Evolutionary conservation across 2,888 invertebrate genomes (phyloP), one percentile per base, ranked within the genome.

Genomic region (Acleris emargana): DNA sequence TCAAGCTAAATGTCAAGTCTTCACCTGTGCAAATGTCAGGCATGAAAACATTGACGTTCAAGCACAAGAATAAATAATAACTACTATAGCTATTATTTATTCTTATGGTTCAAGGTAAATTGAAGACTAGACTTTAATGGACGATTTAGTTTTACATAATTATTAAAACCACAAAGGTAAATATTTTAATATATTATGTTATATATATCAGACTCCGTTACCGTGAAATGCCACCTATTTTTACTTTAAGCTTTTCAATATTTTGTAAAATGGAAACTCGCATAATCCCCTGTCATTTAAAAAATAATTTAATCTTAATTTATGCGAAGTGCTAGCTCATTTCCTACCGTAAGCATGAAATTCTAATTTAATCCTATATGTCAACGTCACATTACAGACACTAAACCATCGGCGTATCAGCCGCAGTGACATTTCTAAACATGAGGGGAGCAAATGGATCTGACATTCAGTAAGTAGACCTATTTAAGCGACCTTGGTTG

Each of bases 321-420:
- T 72, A 71, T 54, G 50, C 50, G 50, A 60, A 73, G 70, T 72
- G 76, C 73, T 71, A 82, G 86, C 81, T 82, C 82, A 86, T 88
- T 87, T 87, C 82, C 80, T 78, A 77, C 71, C 77, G 76, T 77
- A 73, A 76, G 77, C 81, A 78, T 84, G 86, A 83, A 84, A 86
- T 87, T 86, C 79, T 87, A 85, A 89, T 90, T 89, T 89, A 90
- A 90, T 89, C 86, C 86, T 82, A 83, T 86, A 84, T 85, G 84
- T 90, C 89, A 88, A 83, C 90, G 88, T 89, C 89, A 89, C 88
- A 89, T 89, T 85, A 87, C 84, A 86, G 86, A 86, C 83, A 88
- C 84, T 88, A 87, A 86, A 86, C 85, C 86, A 89, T 91, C 88
- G 84, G 86, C 87, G 77, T 84, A 87, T 89, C 87, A 86, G 79